Evolutionary conservation across 1,140 invertebrate species (phyloP).

Genomic region (Choristoneura fumiferana): DNA sequence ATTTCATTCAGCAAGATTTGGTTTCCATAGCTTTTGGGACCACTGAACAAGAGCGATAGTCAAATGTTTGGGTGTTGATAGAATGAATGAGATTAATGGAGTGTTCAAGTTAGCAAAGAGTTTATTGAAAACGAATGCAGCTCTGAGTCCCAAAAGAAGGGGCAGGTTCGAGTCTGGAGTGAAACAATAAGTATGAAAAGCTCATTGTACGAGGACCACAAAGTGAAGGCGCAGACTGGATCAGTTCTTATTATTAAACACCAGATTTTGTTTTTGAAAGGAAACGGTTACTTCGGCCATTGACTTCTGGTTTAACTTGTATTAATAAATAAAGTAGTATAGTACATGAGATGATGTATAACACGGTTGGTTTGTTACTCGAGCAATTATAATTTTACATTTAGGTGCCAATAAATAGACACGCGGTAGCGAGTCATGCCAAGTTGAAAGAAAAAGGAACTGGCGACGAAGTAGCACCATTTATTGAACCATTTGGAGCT

Average conservation of each 20-base stretch:
- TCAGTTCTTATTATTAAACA: constrained; percentile 8
- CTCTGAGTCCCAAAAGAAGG: constrained; percentile 53
- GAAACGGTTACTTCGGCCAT: not conserved
- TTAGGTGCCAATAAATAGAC: no score
- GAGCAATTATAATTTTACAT: no score
- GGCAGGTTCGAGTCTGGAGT: constrained; percentile 55
- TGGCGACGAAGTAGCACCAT: no score
- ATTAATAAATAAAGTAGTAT: not conserved
- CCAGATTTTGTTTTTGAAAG: not conserved
- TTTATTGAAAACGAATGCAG: constrained; percentile 70
- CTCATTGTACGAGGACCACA: constrained; percentile 55
- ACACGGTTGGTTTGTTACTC: no score
- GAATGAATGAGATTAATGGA: not conserved
- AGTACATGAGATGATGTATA: no score
- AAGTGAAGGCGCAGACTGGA: constrained; percentile 6
- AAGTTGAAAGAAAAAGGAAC: no score
- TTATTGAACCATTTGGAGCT: no score
- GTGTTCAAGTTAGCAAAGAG: constrained; percentile 40
- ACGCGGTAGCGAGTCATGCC: no score
- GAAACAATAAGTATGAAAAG: constrained; percentile 68
- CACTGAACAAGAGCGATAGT: not conserved
- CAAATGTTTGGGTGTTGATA: not conserved
- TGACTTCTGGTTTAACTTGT: not conserved
- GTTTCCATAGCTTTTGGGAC: no score
- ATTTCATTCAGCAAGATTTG: not conserved